Conservation (phyloP, 2,888 invertebrate species). For the Ditula angustiorana region DNA sequence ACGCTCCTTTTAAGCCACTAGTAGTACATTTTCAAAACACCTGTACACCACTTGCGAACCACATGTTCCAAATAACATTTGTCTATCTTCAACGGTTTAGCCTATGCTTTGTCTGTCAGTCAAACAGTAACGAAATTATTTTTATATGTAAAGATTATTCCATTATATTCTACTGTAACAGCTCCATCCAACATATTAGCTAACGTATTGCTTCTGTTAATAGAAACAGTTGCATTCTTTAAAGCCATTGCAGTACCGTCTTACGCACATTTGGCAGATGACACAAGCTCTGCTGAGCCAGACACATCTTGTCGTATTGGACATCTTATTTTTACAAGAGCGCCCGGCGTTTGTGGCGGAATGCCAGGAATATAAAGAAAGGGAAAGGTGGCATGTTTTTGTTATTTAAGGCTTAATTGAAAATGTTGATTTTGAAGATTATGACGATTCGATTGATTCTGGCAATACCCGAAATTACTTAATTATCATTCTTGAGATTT, state of each 20-base stretch:
- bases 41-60: too few species aligned
- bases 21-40: too few species aligned
- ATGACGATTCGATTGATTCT: too few species aligned
- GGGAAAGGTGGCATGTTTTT: neutral
- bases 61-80: too few species aligned
- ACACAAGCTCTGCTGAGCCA: constrained; percentile 13
- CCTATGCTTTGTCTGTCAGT: too few species aligned
- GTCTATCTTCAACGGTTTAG: too few species aligned
- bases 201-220: constrained; percentile 3
- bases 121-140: too few species aligned
- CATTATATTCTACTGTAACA: neutral
- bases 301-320: constrained; percentile 12
- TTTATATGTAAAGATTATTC: too few species aligned
- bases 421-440: too few species aligned
- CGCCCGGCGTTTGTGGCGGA: constrained; percentile 26
- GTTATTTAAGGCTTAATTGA: neutral
- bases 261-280: constrained; percentile 34
- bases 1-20: too few species aligned
- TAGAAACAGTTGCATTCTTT: constrained; percentile 29
- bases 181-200: neutral
- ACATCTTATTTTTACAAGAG: constrained; percentile 32
- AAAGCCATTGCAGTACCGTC: constrained; percentile 17
- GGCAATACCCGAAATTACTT: too few species aligned
- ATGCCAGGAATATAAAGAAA: constrained; percentile 29
- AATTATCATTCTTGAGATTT: too few species aligned